These are phyloP conservation scores for Conus canariensis DNA, from an alignment of 2,888 invertebrate genomes.

Conservation along the genomic window DNA sequence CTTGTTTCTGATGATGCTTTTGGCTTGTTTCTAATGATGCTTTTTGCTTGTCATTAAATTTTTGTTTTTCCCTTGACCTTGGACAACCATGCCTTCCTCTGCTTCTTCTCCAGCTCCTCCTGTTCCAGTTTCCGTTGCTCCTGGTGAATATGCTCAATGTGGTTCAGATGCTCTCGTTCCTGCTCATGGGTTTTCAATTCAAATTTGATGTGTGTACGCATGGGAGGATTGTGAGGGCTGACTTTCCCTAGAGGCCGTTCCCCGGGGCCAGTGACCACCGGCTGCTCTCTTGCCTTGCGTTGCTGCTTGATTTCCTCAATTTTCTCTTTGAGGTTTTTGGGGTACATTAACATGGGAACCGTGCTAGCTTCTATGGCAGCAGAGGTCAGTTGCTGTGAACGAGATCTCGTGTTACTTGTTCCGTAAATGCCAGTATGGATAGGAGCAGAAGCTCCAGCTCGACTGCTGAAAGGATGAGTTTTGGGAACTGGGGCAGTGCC, in stretches of 20 bases:
- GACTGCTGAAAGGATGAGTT: constrained; percentile 55
- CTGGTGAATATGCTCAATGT: constrained; percentile 61
- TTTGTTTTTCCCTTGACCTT: constrained; percentile 60
- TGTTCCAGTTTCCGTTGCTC: constrained; percentile 59
- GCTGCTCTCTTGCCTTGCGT: constrained; percentile 57
- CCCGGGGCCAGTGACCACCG: constrained; percentile 58
- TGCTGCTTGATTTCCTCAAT: constrained; percentile 54
- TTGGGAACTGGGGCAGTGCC: constrained; percentile 59
- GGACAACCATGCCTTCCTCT: constrained; percentile 68
- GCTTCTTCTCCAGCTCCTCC: constrained; percentile 64
- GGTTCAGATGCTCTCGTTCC: constrained; percentile 64
- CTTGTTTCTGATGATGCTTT: background rate
- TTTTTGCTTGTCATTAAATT: background rate
- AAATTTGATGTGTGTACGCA: constrained; percentile 73
- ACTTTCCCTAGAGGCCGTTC: constrained; percentile 61
- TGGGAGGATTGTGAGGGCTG: constrained; percentile 72
- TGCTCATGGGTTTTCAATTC: constrained; percentile 74
- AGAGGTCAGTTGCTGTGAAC: constrained; percentile 57
- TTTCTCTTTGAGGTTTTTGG: constrained; percentile 69
- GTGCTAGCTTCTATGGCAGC: constrained; percentile 62
- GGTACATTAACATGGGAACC: constrained; percentile 76
- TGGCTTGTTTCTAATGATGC: no score
- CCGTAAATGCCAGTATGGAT: constrained; percentile 65
- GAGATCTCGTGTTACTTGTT: constrained; percentile 38
- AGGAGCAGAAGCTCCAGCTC: constrained; percentile 56